phyloP scores from a whole-genome alignment of 2,888 invertebrate species.

The Hyposoter didymator region DNA sequence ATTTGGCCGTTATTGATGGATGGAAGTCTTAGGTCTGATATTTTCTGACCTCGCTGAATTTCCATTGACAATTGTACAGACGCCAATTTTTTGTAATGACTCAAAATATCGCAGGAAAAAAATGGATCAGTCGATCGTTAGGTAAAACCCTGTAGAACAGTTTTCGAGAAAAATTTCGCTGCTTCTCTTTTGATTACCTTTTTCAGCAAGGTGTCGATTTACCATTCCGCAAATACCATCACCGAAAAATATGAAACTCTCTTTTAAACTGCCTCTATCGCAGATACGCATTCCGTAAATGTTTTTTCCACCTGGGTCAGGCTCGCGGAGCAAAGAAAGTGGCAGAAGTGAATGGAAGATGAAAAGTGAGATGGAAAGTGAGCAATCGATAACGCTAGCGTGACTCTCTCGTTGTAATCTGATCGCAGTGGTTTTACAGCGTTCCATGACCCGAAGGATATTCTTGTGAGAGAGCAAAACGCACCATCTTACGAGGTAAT shows the following conservation, averaged over 20 bases:
- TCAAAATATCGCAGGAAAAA: too few relatives aligned
- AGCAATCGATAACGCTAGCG: constrained; percentile 52
- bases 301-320: background rate
- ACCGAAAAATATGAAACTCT: background rate
- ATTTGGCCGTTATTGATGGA: background rate
- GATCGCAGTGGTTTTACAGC: constrained; percentile 57
- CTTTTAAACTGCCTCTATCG: background rate
- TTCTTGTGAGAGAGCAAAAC: constrained; percentile 15
- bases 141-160: too few relatives aligned
- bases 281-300: background rate
- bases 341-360: constrained; percentile 8
- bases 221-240: background rate
- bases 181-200: background rate
- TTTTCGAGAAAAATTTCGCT: background rate
- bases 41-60: too few relatives aligned
- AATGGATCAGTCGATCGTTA: too few relatives aligned
- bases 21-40: too few relatives aligned
- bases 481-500: constrained; percentile 31
- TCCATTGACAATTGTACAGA: too few relatives aligned
- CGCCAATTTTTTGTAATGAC: too few relatives aligned
- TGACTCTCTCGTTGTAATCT: constrained; percentile 53
- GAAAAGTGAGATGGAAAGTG: constrained; percentile 43
- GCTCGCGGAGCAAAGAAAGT: background rate
- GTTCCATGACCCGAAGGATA: constrained; percentile 21
- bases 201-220: background rate